These are phyloP conservation scores for Beaufortia kweichowensis DNA, from an alignment of 2,113 vertebrate genomes.

Conservation along the genomic window DNA sequence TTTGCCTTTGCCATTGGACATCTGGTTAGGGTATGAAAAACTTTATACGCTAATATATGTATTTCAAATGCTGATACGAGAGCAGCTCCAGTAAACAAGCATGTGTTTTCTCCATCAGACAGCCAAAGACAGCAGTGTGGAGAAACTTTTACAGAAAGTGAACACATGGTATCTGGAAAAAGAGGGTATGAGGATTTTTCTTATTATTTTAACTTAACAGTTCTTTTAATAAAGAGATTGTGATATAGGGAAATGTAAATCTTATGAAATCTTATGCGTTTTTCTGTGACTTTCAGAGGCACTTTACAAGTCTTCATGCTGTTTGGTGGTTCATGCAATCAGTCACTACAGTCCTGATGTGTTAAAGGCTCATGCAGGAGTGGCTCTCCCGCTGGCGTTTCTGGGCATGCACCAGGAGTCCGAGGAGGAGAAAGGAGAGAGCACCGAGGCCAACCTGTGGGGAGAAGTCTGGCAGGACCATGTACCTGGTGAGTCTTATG, in stretches of 20 bases:
- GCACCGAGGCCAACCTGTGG: constrained; percentile 84
- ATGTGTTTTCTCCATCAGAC: constrained; percentile 72
- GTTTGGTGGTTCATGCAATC: constrained; percentile 86
- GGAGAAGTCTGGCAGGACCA: constrained; percentile 98
- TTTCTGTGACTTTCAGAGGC: constrained; percentile 72
- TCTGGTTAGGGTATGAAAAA: constrained; percentile 85
- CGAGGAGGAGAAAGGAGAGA: constrained; percentile 87
- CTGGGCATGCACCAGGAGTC: constrained; percentile 95
- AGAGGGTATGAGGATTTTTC: constrained; percentile 77
- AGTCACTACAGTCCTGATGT: constrained; percentile 95
- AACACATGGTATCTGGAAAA: constrained; percentile 95
- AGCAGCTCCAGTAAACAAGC: neutral
- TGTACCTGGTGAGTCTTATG: constrained; percentile 87
- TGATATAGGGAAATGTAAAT: no score
- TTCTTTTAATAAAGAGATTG: no score
- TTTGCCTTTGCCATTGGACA: constrained; percentile 95
- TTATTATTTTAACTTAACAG: no score
- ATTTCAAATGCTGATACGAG: neutral
- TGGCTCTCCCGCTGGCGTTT: constrained; percentile 90
- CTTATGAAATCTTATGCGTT: neutral
- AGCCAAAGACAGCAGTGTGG: constrained; percentile 89
- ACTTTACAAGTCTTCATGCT: constrained; percentile 86
- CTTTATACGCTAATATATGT: neutral
- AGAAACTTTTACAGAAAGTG: constrained; percentile 92
- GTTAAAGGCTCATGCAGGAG: constrained; percentile 86